Evolutionary conservation across 2,113 vertebrate species (phyloP).

Genomic region (human (Homo sapiens)): DNA sequence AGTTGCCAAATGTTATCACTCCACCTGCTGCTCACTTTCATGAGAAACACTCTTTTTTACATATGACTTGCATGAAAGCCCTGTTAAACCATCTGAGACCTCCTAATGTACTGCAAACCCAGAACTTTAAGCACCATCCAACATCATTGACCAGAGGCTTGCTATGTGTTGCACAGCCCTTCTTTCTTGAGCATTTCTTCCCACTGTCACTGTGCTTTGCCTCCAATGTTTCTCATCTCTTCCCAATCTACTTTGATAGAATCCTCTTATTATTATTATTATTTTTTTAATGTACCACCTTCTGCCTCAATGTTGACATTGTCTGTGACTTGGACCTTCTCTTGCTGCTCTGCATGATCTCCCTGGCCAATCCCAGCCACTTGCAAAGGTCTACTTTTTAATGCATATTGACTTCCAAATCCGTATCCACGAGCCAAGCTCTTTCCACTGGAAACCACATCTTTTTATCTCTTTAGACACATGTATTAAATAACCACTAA

Average conservation of each 20-base stretch:
- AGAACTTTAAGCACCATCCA: no score
- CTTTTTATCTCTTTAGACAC: not conserved
- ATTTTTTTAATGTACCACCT: not conserved
- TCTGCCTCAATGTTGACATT: not conserved
- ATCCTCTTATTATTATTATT: no score
- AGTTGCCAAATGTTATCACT: not conserved
- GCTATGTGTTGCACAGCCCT: not conserved
- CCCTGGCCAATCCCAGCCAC: not conserved
- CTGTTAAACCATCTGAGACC: not conserved
- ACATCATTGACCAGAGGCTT: not conserved
- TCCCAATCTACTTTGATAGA: rapidly evolving
- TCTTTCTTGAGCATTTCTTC: not conserved
- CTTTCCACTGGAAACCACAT: not conserved
- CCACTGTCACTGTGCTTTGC: not conserved
- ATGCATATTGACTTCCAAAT: not conserved
- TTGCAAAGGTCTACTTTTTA: not conserved
- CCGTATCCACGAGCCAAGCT: not conserved
- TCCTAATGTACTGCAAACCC: not conserved
- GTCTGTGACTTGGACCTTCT: not conserved
- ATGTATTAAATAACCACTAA: not conserved
- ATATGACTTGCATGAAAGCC: not conserved
- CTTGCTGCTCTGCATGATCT: not conserved
- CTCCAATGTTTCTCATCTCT: not conserved
- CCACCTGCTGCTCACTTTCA: no score
- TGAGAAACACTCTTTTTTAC: not conserved